These are phyloP conservation scores for Micrastur ruficollis DNA, from an alignment of 2,797 vertebrate species.

Conservation along the genomic window DNA sequence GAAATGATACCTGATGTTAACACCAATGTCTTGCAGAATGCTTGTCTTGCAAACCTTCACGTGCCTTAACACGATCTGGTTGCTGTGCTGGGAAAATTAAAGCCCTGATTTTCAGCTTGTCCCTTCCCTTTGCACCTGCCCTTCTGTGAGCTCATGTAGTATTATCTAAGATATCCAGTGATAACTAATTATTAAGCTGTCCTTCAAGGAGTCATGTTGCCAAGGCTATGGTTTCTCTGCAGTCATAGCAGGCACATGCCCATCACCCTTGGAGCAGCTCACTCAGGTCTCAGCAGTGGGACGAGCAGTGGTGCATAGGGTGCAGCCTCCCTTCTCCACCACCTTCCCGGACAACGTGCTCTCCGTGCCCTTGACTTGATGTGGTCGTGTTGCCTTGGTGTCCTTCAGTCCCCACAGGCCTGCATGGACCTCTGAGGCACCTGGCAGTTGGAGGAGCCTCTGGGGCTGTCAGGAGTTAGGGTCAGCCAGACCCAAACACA, in stretches of 20 bases:
- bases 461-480: neutral
- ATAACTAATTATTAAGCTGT: neutral
- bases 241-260: neutral
- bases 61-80: accelerated
- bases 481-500: neutral
- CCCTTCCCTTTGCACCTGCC: neutral
- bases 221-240: neutral
- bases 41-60: neutral
- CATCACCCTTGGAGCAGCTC: too few relatives aligned
- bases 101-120: neutral
- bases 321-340: neutral
- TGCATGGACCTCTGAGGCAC: neutral
- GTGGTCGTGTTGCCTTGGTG: neutral
- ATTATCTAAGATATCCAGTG: neutral
- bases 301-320: neutral
- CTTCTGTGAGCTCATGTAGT: neutral
- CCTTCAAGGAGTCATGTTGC: neutral
- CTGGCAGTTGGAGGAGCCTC: neutral
- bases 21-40: neutral
- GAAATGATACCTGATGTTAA: neutral
- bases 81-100: neutral
- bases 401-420: neutral
- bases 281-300: neutral
- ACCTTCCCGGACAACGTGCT: accelerated
- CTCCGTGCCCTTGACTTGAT: neutral